A percentile compares a stretch with the other conserved stretches of the same genome.
Conservation (phyloP, 2,888 invertebrate species). For the Schizaphis graminum region DNA sequence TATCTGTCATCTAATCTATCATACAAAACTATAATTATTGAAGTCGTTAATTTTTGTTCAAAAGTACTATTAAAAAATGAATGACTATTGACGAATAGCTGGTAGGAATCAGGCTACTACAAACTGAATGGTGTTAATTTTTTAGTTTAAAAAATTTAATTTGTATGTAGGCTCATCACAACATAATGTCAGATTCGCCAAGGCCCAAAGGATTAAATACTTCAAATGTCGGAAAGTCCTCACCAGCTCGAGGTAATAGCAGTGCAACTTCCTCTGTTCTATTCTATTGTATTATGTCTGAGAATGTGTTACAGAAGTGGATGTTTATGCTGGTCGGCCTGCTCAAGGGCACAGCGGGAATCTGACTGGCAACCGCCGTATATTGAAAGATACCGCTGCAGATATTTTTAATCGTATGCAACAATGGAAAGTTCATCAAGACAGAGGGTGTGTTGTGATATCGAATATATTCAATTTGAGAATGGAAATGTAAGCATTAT, state of each 20-base stretch:
- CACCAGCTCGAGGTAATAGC: conserved; percentile 15
- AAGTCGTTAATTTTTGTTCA: neutral
- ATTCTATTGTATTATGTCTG: neutral
- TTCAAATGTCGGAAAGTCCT: conserved; percentile 17
- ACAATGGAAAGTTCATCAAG: conserved; percentile 44
- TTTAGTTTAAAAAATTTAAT: neutral
- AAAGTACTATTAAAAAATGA: neutral
- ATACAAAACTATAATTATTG: neutral
- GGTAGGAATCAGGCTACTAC: neutral
- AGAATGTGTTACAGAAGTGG: conserved; percentile 39
- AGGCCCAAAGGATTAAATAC: neutral
- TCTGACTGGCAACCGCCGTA: conserved; percentile 58
- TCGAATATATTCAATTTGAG: conserved; percentile 47
- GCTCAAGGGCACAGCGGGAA: conserved; percentile 53
- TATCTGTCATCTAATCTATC: neutral
- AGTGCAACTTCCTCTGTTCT: neutral
- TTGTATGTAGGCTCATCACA: neutral
- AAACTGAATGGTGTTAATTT: neutral
- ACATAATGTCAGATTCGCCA: conserved; percentile 29
- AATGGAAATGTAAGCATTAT: neutral
- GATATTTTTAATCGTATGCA: conserved; percentile 56
- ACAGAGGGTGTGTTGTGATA: conserved; percentile 24
- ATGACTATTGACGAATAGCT: neutral
- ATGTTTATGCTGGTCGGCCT: conserved; percentile 14
- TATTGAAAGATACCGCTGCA: conserved; percentile 47